Evolutionary conservation across 2,797 vertebrate genomes (phyloP).

Genomic region (Phylloscopus collybita): DNA sequence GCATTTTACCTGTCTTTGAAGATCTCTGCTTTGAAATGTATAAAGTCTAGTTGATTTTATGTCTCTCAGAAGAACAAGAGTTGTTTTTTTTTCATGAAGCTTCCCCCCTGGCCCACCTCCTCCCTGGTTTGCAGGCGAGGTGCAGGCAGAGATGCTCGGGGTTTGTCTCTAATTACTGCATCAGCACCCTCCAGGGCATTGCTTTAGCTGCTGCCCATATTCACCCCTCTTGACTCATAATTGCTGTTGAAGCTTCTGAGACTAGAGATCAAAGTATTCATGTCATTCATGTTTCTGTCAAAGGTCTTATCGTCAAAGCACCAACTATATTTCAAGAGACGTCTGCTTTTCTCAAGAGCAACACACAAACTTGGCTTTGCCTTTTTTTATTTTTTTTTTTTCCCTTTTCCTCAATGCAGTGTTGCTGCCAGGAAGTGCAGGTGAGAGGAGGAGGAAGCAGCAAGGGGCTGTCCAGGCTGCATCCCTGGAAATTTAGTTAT

Average conservation of each 20-base stretch:
- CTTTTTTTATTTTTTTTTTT: not conserved
- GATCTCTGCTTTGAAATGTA: conserved; percentile 66
- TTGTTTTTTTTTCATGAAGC: not conserved
- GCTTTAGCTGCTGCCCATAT: conserved; percentile 54
- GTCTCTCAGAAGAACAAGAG: conserved; percentile 40
- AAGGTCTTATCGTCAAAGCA: conserved; percentile 62
- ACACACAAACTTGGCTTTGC: not conserved
- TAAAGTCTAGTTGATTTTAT: conserved; percentile 27
- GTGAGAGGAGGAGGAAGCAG: not conserved
- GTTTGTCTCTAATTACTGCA: conserved; percentile 63
- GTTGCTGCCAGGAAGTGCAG: not conserved
- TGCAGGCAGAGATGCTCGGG: not conserved
- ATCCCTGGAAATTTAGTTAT: not conserved
- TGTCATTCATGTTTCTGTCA: conserved; percentile 65
- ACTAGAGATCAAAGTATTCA: conserved; percentile 64
- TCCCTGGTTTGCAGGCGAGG: not conserved
- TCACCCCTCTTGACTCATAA: conserved; percentile 70
- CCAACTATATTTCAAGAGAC: conserved; percentile 37
- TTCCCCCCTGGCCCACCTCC: not conserved
- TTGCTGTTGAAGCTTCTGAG: conserved; percentile 69
- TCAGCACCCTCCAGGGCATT: conserved; percentile 41
- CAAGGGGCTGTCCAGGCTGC: not conserved
- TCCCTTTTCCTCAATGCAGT: accelerated
- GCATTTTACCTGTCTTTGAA: conserved; percentile 73
- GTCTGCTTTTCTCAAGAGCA: conserved; percentile 28